Base-by-base conservation (phyloP, 2,888 invertebrate species). In the Thera obeliscata region DNA sequence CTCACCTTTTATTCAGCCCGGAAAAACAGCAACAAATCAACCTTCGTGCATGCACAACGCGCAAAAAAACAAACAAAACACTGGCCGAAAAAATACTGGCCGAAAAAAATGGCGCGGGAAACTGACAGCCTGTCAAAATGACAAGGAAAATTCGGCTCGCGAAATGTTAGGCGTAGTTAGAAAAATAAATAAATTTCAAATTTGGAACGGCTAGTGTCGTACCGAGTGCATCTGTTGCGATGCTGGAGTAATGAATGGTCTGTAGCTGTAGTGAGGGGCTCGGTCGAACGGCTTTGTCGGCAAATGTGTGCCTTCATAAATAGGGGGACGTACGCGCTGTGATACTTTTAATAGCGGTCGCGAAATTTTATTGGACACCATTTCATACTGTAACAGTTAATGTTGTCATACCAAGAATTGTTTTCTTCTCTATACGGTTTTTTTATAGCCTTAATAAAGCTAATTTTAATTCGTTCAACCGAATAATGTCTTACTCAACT, bases 201-300 rank as follows among this genome's bases (percentile, higher is more conserved):
- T 71, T 70, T 72, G 73, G 69, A 67, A 65, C 50, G 58, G 61
- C 58, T 67, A 70, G 64, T 73, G 72, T 87, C 87, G 86, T 84
- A 84, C 87, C 83, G 86, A 84, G 85, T 89, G 89, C 89, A 88
- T 89, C 87, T 87, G 84, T 83, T 85, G 83, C 85, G 87, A 83
- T 84, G 86, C 84, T 83, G 81, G 77, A 78, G 90, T 89, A 90
- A 90, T 90, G 91, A 93, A 91, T 91, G 93, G 87, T 46, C 43
- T 60, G 61, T 61, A 50, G 60, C 72, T 77, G 84, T 87, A 88
- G 90, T 87, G 87, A 87, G 89, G 89, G 87, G 87, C 87, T 82
- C 81, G 84, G 84, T 85, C 85, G 86, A 87, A 79, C 87, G 84
- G 87, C 91, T 89, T 88, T 88, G 90, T 86, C 90, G 88, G 91